Percentiles rank a stretch among this genome's conserved stretches.
These are phyloP conservation scores for Parapristionchus giblindavisi DNA, from an alignment of 2,888 invertebrate genomes.

Conservation along the genomic window DNA sequence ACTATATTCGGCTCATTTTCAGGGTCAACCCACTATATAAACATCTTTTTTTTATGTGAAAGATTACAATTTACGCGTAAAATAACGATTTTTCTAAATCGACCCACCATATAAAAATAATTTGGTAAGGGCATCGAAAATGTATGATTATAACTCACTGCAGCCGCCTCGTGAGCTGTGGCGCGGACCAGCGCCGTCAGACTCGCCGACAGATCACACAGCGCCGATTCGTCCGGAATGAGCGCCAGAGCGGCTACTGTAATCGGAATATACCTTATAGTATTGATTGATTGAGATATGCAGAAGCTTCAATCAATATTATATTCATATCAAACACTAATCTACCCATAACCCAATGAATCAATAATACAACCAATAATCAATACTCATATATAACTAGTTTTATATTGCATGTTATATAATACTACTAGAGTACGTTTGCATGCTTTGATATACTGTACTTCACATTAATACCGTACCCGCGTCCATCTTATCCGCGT, in stretches of 20 bases:
- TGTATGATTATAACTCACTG: conserved; percentile 43
- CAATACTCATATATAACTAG: neutral
- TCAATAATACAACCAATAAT: neutral
- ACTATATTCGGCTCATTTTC: no score
- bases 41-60: no score
- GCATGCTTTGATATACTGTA: neutral
- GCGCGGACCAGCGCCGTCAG: conserved; percentile 81
- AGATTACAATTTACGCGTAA: no score
- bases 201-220: conserved; percentile 77
- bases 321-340: neutral
- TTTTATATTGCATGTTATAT: neutral
- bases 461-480: conserved; percentile 67
- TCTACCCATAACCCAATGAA: neutral
- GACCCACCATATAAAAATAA: no score
- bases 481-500: conserved; percentile 86
- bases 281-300: neutral
- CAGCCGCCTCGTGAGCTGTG: conserved; percentile 76
- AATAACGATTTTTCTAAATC: no score
- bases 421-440: neutral
- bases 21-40: no score
- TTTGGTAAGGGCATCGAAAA: no score
- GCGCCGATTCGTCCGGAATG: conserved; percentile 83
- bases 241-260: conserved; percentile 77
- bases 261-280: conserved; percentile 63
- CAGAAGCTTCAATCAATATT: neutral